Conservation (phyloP, 1,140 invertebrate species). For the Bacillus rossius region DNA sequence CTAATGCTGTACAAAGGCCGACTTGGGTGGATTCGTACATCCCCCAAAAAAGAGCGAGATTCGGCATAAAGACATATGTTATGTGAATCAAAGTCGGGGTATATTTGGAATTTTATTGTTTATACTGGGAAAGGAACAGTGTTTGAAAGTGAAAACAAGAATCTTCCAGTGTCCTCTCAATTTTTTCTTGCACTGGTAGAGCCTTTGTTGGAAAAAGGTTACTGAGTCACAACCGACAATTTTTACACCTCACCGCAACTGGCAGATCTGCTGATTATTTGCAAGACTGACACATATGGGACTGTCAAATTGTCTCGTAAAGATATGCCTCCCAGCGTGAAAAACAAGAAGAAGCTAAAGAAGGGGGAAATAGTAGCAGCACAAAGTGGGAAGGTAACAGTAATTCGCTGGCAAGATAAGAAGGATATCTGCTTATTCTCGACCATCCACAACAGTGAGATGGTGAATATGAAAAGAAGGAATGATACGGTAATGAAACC, state of each 20-base stretch:
- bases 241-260: too few species aligned
- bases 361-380: background rate
- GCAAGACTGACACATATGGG: constrained; percentile 4
- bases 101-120: background rate
- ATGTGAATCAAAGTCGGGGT: constrained; percentile 5
- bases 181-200: too few species aligned
- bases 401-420: background rate
- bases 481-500: too few species aligned
- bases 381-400: constrained; percentile 2
- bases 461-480: too few species aligned
- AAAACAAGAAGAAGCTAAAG: background rate
- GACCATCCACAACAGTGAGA: too few species aligned
- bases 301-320: background rate
- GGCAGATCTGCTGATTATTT: background rate
- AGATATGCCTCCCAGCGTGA: too few species aligned
- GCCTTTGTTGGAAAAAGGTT: too few species aligned
- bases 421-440: too few species aligned
- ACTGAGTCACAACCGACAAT: too few species aligned
- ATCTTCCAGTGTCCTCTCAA: background rate
- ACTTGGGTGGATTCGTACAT: constrained; percentile 16
- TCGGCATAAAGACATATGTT: constrained; percentile 17
- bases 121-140: constrained; percentile 3
- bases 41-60: constrained; percentile 16
- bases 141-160: background rate
- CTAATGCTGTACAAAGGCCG: constrained; percentile 17